Conservation (phyloP, 2,113 vertebrate species). For the Melospiza melodia region DNA sequence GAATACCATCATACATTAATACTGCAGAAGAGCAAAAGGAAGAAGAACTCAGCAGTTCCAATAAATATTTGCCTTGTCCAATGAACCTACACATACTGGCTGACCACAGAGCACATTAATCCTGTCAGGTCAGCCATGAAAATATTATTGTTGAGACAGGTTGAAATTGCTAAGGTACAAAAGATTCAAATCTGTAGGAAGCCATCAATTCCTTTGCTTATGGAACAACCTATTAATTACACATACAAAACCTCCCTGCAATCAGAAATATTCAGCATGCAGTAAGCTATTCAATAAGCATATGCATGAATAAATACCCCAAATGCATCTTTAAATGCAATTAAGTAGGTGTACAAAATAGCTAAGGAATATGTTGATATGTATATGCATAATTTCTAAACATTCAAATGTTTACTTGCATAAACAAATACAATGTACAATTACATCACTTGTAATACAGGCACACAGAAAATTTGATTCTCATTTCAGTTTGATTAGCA, state of each 20-base stretch:
- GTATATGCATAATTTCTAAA: not conserved
- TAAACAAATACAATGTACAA: not conserved
- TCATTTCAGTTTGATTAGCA: not conserved
- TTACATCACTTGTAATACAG: not conserved
- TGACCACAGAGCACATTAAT: not conserved
- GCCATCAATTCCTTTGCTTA: not conserved
- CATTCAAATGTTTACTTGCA: slow-evolving; percentile 23
- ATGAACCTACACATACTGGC: not conserved
- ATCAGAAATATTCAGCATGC: not conserved
- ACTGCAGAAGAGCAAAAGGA: not conserved
- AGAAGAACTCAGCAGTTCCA: not conserved
- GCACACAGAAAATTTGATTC: not conserved
- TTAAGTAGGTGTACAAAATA: not conserved
- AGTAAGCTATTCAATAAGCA: not conserved
- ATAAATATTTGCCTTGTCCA: not conserved
- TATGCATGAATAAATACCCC: slow-evolving; percentile 2
- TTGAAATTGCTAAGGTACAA: not conserved
- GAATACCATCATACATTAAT: not conserved
- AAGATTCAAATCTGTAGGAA: not conserved
- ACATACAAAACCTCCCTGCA: not conserved
- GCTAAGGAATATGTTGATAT: not conserved
- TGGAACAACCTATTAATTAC: not conserved
- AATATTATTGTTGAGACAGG: not conserved
- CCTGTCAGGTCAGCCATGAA: not conserved
- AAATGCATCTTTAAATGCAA: slow-evolving; percentile 18